Evolutionary conservation across 2,888 invertebrate species (phyloP).

Genomic region (Polyommatus icarus): DNA sequence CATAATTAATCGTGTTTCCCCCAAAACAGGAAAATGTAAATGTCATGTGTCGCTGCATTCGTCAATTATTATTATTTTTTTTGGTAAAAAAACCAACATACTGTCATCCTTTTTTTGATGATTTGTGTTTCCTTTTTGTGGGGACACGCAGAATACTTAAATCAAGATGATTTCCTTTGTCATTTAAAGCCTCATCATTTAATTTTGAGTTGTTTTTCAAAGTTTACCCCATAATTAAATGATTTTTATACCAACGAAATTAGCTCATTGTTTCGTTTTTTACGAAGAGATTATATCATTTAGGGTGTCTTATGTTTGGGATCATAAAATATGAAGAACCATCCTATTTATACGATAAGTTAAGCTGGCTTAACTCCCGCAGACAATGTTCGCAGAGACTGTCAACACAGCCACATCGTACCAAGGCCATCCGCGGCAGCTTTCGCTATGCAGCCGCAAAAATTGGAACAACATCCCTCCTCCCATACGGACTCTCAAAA

Average conservation of each 20-base stretch:
- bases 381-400: too few relatives aligned
- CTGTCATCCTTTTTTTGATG: slow-evolving; percentile 8
- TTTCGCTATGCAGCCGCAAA: too few relatives aligned
- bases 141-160: neutral
- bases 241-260: neutral
- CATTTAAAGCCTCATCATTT: neutral
- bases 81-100: neutral
- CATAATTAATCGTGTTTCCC: slow-evolving; percentile 3
- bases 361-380: too few relatives aligned
- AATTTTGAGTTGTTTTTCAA: neutral
- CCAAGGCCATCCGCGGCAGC: too few relatives aligned
- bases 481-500: too few relatives aligned
- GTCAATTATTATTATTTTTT: neutral
- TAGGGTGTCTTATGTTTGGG: too few relatives aligned
- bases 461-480: too few relatives aligned
- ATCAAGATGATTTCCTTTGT: neutral
- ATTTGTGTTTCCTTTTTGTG: slow-evolving; percentile 14
- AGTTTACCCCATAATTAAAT: neutral
- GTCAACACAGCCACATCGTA: too few relatives aligned
- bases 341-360: too few relatives aligned
- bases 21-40: slow-evolving; percentile 7
- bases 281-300: too few relatives aligned
- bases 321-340: too few relatives aligned
- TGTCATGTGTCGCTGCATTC: neutral
- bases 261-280: too few relatives aligned